These are phyloP conservation scores for Fistularia tabacaria DNA, from an alignment of 2,797 vertebrate species.

Conservation along the genomic window DNA sequence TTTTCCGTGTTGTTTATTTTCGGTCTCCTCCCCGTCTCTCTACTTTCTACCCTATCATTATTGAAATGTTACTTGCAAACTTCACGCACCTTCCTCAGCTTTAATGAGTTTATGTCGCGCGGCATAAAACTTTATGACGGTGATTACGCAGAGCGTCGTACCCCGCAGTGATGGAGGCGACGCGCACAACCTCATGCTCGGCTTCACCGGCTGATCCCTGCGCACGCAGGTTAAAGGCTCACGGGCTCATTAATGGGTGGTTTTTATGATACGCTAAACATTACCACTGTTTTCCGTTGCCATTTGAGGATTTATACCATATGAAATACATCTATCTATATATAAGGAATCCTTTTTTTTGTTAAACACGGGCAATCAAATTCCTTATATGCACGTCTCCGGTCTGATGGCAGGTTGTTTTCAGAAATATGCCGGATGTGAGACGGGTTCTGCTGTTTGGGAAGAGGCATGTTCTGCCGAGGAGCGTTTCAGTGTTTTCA, in stretches of 20 bases:
- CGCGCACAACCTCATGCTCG: slow-evolving; percentile 14
- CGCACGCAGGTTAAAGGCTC: slow-evolving; percentile 53
- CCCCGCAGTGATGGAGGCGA: too few relatives aligned
- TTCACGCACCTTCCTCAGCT: too few relatives aligned
- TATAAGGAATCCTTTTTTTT: background rate
- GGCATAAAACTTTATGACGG: too few relatives aligned
- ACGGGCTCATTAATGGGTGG: slow-evolving; percentile 53
- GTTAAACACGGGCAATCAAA: too few relatives aligned
- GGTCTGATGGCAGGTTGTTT: too few relatives aligned
- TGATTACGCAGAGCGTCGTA: too few relatives aligned
- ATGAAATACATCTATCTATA: background rate
- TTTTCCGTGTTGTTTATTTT: too few relatives aligned
- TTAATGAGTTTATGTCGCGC: too few relatives aligned
- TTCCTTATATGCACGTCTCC: too few relatives aligned
- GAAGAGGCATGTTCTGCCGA: slow-evolving; percentile 34
- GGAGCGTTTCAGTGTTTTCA: slow-evolving; percentile 42
- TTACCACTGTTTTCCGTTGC: slow-evolving; percentile 39
- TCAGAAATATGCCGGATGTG: slow-evolving; percentile 11
- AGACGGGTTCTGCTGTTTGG: slow-evolving; percentile 13
- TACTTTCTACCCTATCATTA: too few relatives aligned
- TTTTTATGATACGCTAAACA: slow-evolving; percentile 47
- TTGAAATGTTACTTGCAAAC: too few relatives aligned
- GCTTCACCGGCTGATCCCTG: slow-evolving; percentile 25
- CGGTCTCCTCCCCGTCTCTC: too few relatives aligned
- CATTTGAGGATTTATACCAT: slow-evolving; percentile 1